Base-by-base conservation (phyloP, 2,888 invertebrate species). In the Hyalella azteca region DNA sequence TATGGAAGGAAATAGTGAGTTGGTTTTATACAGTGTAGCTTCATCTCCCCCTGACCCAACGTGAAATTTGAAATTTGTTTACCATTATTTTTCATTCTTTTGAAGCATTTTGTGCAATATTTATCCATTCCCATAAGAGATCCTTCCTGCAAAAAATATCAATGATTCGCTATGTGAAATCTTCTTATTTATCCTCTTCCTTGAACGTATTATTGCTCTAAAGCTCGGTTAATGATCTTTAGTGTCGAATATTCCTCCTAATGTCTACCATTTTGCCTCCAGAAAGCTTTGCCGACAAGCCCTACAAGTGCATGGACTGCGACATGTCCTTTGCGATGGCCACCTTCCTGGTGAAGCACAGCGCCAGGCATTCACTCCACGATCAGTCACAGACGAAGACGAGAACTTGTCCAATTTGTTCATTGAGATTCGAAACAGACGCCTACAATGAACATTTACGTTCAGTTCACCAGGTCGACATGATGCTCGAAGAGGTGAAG, bases 241-340 rank as follows among this genome's bases (percentile, higher is more conserved):
- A n/a, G n/a, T n/a, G n/a, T n/a, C n/a, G n/a, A n/a, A n/a, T n/a
- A n/a, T n/a, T n/a, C n/a, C n/a, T n/a, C n/a, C n/a, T n/a, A n/a
- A n/a, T n/a, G n/a, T n/a, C n/a, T n/a, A n/a, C n/a, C n/a, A n/a
- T n/a, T n/a, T n/a, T n/a, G n/a, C n/a, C 26, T 73, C 26, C 82
- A 84, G 84, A 80, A 4, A 79, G 75, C 49, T 77, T 80, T 41
- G 81, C 81, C 13, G 80, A 84, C 66, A 84, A 84, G 59, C 84
- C 84, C 7, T 84, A 84, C 79, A 84, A 84, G 49, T 84, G 84
- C 66, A 75, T 78, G 45, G 84, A 84, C 75, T 84, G 84, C 76
- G 84, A 81, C 5, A 81, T 82, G 79, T 81, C 81, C 13, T 84
- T 84, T 54, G 84, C 84, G n/a, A 84, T 84, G 84, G 75, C 81